phyloP scores from a whole-genome alignment of 2,888 invertebrate species.

The Caradrina clavipalpis region DNA sequence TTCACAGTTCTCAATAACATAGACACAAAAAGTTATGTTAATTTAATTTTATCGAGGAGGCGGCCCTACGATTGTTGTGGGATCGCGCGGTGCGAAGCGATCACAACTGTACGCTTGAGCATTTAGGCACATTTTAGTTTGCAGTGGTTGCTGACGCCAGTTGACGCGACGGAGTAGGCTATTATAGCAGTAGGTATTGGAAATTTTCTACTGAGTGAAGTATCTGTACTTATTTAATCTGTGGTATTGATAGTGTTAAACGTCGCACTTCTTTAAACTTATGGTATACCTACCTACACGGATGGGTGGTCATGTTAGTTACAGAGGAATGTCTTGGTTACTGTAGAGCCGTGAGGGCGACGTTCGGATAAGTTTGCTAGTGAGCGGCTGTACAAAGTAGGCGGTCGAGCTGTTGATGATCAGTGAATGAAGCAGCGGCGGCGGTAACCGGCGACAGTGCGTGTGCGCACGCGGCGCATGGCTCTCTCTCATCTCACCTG shows the following conservation, averaged over 20 bases:
- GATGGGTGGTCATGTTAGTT: slow-evolving; percentile 46
- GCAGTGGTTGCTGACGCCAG: too few relatives aligned
- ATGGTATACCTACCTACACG: slow-evolving; percentile 51
- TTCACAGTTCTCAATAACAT: too few relatives aligned
- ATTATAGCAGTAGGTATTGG: too few relatives aligned
- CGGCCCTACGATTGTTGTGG: too few relatives aligned
- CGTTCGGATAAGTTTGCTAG: slow-evolving; percentile 33
- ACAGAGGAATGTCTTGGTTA: slow-evolving; percentile 45
- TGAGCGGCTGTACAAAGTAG: slow-evolving; percentile 60
- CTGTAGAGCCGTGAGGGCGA: slow-evolving; percentile 26
- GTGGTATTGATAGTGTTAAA: slow-evolving; percentile 3
- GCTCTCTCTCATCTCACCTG: slow-evolving; percentile 91
- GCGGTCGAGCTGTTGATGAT: slow-evolving; percentile 69
- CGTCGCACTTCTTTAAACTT: slow-evolving; percentile 15
- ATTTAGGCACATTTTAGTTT: too few relatives aligned
- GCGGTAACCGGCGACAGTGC: slow-evolving; percentile 60
- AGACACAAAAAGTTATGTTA: too few relatives aligned
- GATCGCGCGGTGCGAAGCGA: too few relatives aligned
- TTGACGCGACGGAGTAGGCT: too few relatives aligned
- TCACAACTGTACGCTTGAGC: too few relatives aligned
- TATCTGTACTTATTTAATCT: too few relatives aligned
- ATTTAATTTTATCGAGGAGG: too few relatives aligned
- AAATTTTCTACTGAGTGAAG: too few relatives aligned
- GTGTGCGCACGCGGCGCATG: slow-evolving; percentile 49
- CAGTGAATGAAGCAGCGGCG: slow-evolving; percentile 70